Conservation (phyloP, 2,888 invertebrate species). For the Drosophila cognata region DNA sequence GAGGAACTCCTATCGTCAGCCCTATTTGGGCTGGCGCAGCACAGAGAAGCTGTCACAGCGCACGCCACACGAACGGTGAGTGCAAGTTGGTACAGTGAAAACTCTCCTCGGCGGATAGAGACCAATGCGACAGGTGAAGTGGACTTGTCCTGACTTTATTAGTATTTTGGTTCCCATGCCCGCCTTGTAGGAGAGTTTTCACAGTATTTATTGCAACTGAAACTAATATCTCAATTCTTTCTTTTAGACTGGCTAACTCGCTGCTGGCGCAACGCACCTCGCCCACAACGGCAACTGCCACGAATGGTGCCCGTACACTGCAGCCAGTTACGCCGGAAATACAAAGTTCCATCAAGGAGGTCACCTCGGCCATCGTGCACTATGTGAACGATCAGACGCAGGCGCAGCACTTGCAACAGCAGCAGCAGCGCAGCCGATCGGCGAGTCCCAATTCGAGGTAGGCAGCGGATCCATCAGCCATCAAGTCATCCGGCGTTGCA, state of each 20-base stretch:
- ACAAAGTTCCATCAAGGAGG: conserved; percentile 95
- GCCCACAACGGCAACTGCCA: conserved; percentile 52
- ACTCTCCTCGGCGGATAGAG: neutral
- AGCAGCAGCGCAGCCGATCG: conserved; percentile 85
- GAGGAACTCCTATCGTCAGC: conserved; percentile 90
- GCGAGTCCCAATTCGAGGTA: conserved; percentile 85
- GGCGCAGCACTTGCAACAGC: conserved; percentile 83
- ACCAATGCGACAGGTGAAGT: neutral
- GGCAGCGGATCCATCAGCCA: conserved; percentile 45
- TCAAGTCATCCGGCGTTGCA: neutral
- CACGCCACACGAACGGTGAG: conserved; percentile 92
- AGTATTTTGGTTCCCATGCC: too few relatives aligned
- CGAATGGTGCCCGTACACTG: conserved; percentile 58
- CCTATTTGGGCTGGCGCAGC: conserved; percentile 95
- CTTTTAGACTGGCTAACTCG: conserved; percentile 88
- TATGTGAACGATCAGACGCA: conserved; percentile 91
- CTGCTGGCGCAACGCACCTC: conserved; percentile 85
- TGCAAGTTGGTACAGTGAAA: neutral
- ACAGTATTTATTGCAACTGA: neutral
- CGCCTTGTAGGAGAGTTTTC: neutral
- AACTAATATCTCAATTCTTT: neutral
- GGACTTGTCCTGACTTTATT: neutral
- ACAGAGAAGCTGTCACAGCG: conserved; percentile 92
- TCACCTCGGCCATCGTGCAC: conserved; percentile 96
- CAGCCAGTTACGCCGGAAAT: conserved; percentile 87